These are phyloP conservation scores for Grapholita molesta DNA, from an alignment of 1,140 invertebrate genomes.

Conservation along the genomic window DNA sequence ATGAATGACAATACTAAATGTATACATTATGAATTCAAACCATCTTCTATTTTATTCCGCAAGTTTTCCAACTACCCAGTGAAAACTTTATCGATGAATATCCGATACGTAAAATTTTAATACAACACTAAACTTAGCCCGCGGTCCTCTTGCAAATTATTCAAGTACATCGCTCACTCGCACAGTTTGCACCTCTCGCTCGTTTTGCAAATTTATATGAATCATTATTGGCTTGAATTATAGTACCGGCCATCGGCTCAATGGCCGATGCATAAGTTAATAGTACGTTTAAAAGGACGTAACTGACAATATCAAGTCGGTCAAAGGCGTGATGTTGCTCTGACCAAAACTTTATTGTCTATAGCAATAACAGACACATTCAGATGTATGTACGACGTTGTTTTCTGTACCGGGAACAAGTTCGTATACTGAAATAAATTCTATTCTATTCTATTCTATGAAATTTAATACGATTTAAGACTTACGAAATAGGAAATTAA, in stretches of 20 bases:
- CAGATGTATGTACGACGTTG: background rate
- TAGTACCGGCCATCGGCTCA: conserved; percentile 31
- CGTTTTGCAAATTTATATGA: conserved; percentile 50
- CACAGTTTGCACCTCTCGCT: conserved; percentile 47
- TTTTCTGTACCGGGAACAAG: background rate
- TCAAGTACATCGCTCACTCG: conserved; percentile 38
- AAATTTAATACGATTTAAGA: background rate
- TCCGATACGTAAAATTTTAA: background rate
- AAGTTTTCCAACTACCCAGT: background rate
- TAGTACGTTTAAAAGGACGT: background rate
- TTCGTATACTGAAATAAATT: background rate
- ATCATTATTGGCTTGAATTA: conserved; percentile 49
- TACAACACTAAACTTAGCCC: conserved; percentile 33
- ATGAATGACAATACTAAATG: too few species aligned
- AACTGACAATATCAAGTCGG: background rate
- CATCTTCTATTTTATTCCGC: too few species aligned
- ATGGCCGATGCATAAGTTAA: conserved; percentile 10
- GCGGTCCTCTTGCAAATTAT: conserved; percentile 40
- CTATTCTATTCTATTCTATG: too few species aligned
- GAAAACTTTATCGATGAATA: conserved; percentile 32
- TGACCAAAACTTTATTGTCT: background rate
- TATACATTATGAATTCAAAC: too few species aligned
- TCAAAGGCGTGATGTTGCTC: background rate
- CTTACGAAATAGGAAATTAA: background rate
- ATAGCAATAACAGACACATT: background rate